Evolutionary conservation across 2,797 vertebrate genomes (phyloP), one percentile per base, ranked within the genome.

Genomic region (Haliaeetus vocifer): DNA sequence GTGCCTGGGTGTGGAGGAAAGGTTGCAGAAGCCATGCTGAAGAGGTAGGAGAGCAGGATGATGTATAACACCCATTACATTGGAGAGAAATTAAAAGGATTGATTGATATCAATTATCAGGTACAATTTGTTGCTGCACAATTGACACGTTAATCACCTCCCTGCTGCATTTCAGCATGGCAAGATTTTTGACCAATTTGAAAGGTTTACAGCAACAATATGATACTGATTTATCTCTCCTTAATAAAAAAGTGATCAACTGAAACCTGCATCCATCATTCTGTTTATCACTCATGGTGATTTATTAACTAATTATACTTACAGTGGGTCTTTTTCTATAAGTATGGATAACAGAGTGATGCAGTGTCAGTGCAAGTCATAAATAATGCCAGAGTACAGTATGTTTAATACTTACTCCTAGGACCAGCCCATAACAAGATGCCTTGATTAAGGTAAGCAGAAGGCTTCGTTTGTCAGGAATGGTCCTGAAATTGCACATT

Each of bases 171-270:
- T 94, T 95, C 91, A 62, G 92, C 90, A 56, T 59, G 86, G 96
- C 50, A 75, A 96, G 97, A 97, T 97, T 97, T 97, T 97, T 98
- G 98, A 97, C 97, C 98, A 95, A 97, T 97, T 97, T 98, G 98
- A 98, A 97, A 97, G 98, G 97, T 98, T 98, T 98, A 98, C 97
- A 97, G 98, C 98, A 98, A 98, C 98, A 98, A 98, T 97, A 97
- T 96, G 97, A 96, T 95, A 82, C 97, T 98, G 98, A 98, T 98
- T 98, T 98, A 98, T 98, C 97, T 98, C 98, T 93, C 97, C 97
- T 98, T 98, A 98, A 98, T 98, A 98, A 98, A 98, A 98, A 98
- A 98, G 98, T 98, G 98, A 98, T 98, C 98, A 98, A 98, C 97
- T 98, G 98, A 98, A 98, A 98, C 98, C 97, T 97, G 97, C 97